Evolutionary conservation across 2,113 vertebrate genomes (phyloP).

Genomic region (Hylia prasina): DNA sequence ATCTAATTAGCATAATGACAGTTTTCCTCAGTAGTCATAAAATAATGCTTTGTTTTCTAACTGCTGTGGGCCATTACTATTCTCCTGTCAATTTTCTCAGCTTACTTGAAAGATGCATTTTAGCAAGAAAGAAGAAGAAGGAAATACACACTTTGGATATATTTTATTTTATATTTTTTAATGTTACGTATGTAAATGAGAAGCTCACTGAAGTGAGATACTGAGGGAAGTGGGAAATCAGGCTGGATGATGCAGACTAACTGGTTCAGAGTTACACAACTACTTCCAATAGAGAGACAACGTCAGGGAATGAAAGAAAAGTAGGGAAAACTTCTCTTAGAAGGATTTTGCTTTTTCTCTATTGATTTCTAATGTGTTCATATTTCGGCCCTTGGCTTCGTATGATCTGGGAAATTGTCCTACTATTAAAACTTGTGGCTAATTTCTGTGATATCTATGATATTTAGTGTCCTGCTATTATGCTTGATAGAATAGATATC

Average conservation of each 20-base stretch:
- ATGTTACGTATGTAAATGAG: neutral
- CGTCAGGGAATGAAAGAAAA: neutral
- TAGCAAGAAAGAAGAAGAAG: neutral
- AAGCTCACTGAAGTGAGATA: neutral
- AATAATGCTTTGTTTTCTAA: slow-evolving; percentile 2
- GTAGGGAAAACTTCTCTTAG: neutral
- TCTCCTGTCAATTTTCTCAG: neutral
- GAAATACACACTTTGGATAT: neutral
- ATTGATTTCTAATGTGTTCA: neutral
- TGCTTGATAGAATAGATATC: neutral
- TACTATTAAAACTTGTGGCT: neutral
- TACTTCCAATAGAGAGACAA: neutral
- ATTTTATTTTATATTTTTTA: neutral
- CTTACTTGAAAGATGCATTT: neutral
- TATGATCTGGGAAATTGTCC: neutral
- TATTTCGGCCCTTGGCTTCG: neutral
- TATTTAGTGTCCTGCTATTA: neutral
- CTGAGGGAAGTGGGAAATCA: neutral
- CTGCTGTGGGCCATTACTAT: neutral
- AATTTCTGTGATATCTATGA: neutral
- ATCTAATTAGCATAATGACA: neutral
- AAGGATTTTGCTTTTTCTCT: neutral
- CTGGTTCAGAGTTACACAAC: neutral
- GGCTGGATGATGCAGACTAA: neutral
- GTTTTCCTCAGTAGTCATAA: neutral